phyloP scores from a whole-genome alignment of 2,113 vertebrate genomes.

The Willisornis vidua region DNA sequence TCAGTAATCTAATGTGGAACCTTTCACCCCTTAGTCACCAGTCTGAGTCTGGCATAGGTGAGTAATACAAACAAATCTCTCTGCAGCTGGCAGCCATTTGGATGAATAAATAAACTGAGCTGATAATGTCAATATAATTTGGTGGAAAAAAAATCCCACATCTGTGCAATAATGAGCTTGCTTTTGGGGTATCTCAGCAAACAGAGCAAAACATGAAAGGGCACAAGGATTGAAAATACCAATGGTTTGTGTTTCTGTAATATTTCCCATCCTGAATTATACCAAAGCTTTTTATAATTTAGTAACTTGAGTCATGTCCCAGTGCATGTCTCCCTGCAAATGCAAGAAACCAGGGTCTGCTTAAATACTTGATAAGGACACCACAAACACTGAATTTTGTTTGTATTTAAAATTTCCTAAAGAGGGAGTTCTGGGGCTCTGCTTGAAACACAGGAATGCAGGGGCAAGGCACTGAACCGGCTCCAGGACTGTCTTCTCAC shows the following conservation, averaged over 20 bases:
- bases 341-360: neutral
- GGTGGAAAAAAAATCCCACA: neutral
- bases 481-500: conserved; percentile 25
- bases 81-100: conserved; percentile 10
- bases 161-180: conserved; percentile 19
- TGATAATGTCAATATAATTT: conserved; percentile 24
- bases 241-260: neutral
- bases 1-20: neutral
- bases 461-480: neutral
- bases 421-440: conserved; percentile 51
- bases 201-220: conserved; percentile 9
- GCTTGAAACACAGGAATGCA: neutral
- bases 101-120: conserved; percentile 5
- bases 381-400: neutral
- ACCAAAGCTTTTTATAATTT: neutral
- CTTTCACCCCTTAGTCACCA: neutral
- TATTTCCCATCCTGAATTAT: neutral
- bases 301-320: neutral
- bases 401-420: conserved; percentile 46
- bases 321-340: neutral
- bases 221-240: neutral
- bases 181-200: conserved; percentile 21
- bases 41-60: neutral
- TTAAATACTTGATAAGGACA: conserved; percentile 10
- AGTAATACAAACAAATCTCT: conserved; percentile 13